A percentile compares a stretch with the other conserved stretches of the same genome.
Evolutionary conservation across 2,113 vertebrate genomes (phyloP).

Genomic region (Zosterops borbonicus): DNA sequence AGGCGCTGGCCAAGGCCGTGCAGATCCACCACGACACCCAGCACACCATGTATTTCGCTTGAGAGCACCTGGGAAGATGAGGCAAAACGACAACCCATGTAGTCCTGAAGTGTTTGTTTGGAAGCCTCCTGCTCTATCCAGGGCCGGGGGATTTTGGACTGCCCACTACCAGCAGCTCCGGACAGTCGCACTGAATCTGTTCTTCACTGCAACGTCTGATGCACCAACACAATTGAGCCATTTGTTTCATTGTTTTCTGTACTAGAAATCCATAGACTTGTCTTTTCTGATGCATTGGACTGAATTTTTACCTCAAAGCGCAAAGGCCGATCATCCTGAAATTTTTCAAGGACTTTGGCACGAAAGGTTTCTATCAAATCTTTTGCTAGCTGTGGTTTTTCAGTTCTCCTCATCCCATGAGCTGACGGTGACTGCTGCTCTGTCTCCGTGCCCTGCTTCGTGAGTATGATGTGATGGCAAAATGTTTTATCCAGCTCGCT

Average conservation of each 20-base stretch:
- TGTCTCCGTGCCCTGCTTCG: slow-evolving; percentile 72
- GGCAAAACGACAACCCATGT: slow-evolving; percentile 40
- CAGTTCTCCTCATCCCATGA: slow-evolving; percentile 68
- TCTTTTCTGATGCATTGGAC: slow-evolving; percentile 84
- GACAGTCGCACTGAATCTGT: slow-evolving; percentile 81
- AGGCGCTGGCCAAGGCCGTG: slow-evolving; percentile 95
- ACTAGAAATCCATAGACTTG: slow-evolving; percentile 71
- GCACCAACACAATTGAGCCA: slow-evolving; percentile 89
- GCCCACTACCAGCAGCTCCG: slow-evolving; percentile 87
- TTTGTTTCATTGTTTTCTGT: slow-evolving; percentile 80
- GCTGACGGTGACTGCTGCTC: slow-evolving; percentile 60
- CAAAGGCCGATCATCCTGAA: slow-evolving; percentile 75
- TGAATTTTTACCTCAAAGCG: slow-evolving; percentile 85
- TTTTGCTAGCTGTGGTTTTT: slow-evolving; percentile 79
- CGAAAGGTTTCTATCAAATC: slow-evolving; percentile 76
- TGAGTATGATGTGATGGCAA: slow-evolving; percentile 65
- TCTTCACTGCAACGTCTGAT: slow-evolving; percentile 76
- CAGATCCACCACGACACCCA: slow-evolving; percentile 99
- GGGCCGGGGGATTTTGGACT: slow-evolving; percentile 73
- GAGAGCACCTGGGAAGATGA: slow-evolving; percentile 70
- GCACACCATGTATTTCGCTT: slow-evolving; percentile 99
- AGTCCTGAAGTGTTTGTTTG: slow-evolving; percentile 68
- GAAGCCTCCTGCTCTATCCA: slow-evolving; percentile 49
- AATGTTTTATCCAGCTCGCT: slow-evolving; percentile 41
- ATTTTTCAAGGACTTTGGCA: slow-evolving; percentile 80